phyloP scores from a whole-genome alignment of 92 coral and sea anemone genomes.

The Zoanthus solanderi region DNA sequence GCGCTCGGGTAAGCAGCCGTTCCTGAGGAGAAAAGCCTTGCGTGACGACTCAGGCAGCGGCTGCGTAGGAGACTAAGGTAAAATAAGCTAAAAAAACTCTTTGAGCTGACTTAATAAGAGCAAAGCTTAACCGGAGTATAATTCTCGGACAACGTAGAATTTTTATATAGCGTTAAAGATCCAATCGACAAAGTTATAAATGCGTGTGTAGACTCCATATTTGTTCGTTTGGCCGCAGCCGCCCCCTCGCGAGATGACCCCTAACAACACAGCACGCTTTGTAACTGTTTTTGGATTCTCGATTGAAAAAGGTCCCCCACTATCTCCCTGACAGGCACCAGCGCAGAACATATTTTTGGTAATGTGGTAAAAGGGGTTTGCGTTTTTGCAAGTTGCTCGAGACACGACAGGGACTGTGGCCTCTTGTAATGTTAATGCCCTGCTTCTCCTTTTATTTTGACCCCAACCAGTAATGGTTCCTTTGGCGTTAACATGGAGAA shows the following conservation, averaged over 20 bases:
- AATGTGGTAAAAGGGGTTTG: constrained; percentile 69
- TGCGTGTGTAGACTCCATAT: constrained; percentile 93
- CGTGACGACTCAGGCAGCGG: too few relatives aligned
- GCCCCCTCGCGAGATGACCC: constrained; percentile 95
- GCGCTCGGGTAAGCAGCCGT: too few relatives aligned
- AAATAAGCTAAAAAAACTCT: too few relatives aligned
- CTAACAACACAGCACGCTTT: constrained; percentile 78
- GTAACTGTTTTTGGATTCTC: constrained; percentile 59
- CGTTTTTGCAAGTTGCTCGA: constrained; percentile 49
- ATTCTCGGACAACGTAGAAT: too few relatives aligned
- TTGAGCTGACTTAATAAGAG: too few relatives aligned
- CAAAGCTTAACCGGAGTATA: too few relatives aligned
- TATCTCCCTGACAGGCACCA: constrained; percentile 97
- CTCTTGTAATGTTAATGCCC: constrained; percentile 64
- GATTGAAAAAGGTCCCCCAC: constrained; percentile 96
- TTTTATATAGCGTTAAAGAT: constrained; percentile 60
- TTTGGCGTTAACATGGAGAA: constrained; percentile 41
- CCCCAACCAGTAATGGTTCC: constrained; percentile 86
- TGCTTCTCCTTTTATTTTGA: constrained; percentile 43
- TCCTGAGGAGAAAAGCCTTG: too few relatives aligned
- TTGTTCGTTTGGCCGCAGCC: constrained; percentile 83
- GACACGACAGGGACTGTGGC: constrained; percentile 74
- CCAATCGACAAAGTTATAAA: constrained; percentile 73
- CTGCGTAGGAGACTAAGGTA: too few relatives aligned
- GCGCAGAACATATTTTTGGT: constrained; percentile 97